Base-by-base conservation (phyloP, 1,140 invertebrate genomes). In the Mya arenaria region DNA sequence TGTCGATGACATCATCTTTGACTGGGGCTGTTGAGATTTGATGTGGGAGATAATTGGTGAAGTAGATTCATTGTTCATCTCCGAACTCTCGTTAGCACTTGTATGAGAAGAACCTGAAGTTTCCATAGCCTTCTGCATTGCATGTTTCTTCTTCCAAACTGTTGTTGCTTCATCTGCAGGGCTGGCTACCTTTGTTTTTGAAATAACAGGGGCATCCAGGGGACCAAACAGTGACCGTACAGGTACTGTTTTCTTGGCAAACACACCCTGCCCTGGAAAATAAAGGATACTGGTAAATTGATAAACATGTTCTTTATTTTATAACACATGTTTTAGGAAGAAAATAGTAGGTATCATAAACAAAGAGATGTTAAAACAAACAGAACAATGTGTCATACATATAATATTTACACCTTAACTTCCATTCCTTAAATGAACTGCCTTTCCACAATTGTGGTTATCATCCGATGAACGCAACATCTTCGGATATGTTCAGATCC, bases 211-310 rank as follows among this genome's bases (percentile, higher is more conserved):
- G 17, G 88, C 90, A 52, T 88, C 85, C 15, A 91, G 39, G 37
- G 91, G 91, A 28, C 91, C 91, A 89, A 92, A 92, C 83, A 88
- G 85, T 36, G 89, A 90, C 6, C 90, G 73, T 17, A 82, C 77
- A 55, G 90, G 89, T 32, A 92, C 87, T 10, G 87, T 78, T 44
- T 82, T 87, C 68, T 91, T 92, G 0, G 90, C 84, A 86, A 91
- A 91, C 32, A 92, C 90, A 66, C 90, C 89, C 68, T 66, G 68
- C 32, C 69, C 88, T 87, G 84, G 13, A 86, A 84, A 63, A 63
- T 34, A 55, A 62, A 78, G 10, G n/a, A n/a, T n/a, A n/a, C n/a
- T n/a, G n/a, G n/a, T n/a, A n/a, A n/a, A n/a, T n/a, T 17, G 72
- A n/a, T n/a, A n/a, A n/a, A n/a, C n/a, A n/a, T n/a, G n/a, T n/a